Conservation (phyloP, 2,113 vertebrate genomes). For the Columba livia region DNA sequence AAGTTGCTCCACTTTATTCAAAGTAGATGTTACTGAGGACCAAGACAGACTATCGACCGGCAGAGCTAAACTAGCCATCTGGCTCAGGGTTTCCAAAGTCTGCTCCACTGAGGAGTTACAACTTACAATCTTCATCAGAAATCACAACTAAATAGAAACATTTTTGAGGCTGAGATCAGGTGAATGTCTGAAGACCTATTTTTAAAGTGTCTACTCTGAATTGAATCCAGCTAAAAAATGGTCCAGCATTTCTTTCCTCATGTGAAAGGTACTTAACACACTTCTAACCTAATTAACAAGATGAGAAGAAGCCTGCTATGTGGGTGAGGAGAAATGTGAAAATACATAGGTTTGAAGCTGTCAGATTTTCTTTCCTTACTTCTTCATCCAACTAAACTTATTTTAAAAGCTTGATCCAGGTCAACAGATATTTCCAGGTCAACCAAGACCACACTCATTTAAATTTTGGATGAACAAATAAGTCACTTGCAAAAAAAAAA, state of each 20-base stretch:
- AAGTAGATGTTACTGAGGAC: background rate
- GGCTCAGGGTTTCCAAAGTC: background rate
- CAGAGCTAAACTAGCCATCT: background rate
- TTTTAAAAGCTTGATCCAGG: background rate
- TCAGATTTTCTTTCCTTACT: background rate
- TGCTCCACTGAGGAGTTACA: rapidly evolving
- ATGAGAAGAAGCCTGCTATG: background rate
- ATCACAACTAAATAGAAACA: background rate
- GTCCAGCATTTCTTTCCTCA: background rate
- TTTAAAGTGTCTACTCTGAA: background rate
- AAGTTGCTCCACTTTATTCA: background rate
- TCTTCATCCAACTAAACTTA: background rate
- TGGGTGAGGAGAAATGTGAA: background rate
- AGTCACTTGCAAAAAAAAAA: background rate
- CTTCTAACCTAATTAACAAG: background rate
- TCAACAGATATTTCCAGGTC: background rate
- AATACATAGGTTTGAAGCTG: background rate
- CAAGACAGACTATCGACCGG: background rate
- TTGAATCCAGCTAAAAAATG: background rate
- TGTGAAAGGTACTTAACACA: background rate
- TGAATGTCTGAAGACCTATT: background rate
- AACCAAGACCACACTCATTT: background rate
- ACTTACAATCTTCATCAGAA: background rate
- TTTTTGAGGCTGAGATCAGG: background rate
- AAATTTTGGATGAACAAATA: background rate